Conservation (phyloP, 1,140 invertebrate species). For the Atopsyche davidsoni region DNA sequence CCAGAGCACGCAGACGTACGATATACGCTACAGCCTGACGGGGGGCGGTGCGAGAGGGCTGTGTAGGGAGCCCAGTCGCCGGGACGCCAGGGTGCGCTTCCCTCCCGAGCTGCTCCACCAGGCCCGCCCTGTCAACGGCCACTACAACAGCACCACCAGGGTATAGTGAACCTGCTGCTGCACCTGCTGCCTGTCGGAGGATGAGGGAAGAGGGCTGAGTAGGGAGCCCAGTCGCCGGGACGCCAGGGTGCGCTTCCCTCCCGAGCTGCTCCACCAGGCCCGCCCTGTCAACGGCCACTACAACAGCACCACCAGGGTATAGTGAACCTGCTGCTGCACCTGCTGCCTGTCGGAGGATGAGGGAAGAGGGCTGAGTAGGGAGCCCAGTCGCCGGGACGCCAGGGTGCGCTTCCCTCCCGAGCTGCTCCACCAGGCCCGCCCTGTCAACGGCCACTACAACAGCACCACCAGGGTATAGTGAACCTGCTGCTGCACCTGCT, state of each 20-base stretch:
- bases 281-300: conserved; percentile 4
- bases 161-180: no score
- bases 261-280: background rate
- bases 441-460: conserved; percentile 7
- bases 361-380: background rate
- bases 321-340: conserved; percentile 19
- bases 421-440: background rate
- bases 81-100: conserved; percentile 8
- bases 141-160: background rate
- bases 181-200: conserved; percentile 22
- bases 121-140: conserved; percentile 5
- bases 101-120: background rate
- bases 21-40: conserved; percentile 26
- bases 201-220: background rate
- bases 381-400: background rate
- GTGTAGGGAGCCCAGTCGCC: background rate
- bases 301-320: background rate
- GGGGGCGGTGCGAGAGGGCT: conserved; percentile 10
- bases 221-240: background rate
- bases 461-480: no score
- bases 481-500: conserved; percentile 24
- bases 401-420: conserved; percentile 9
- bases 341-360: conserved; percentile 23
- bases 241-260: conserved; percentile 10
- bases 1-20: conserved; percentile 29